Evolutionary conservation across 2,888 invertebrate species (phyloP), one percentile per base, ranked within the genome.

Genomic region (Pharmacophagus antenor): DNA sequence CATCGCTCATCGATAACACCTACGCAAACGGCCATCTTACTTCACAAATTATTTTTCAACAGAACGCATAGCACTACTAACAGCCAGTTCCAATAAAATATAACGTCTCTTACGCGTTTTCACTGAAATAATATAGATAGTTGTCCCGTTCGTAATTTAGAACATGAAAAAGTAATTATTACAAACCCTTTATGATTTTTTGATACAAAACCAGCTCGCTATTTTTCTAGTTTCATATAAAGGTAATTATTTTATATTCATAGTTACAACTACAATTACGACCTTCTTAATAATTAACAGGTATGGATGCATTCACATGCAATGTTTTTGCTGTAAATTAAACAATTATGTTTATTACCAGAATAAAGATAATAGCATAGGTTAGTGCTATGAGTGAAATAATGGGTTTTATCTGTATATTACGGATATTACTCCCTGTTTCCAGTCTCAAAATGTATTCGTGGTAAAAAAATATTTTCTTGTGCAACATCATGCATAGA

Each of bases 1-100:
- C 97, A 92, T 97, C 97, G 92, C 96, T 96, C 96, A 97, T 96
- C 85, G 97, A 96, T 94, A 97, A 92, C 82, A 96, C 96, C 97
- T 97, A 89, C 49, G 21, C 54, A 41, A 31, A 46, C 44, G 7
- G 25, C 47, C 47, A 42, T 58, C 17, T 51, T 60, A 41, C 12
- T 17, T 51, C 41, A 51, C 23, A 23, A 20, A 42, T 47, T 52
- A 25, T 48, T 56, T 52, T 47, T 56, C 52, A 25, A 44, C 41
- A 25, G 21, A 47, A 56, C 27, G 17, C 15, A 41, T 20, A 47
- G 2, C 23, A 46, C 18, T 22, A 6, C 7, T 17, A 52, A 41
- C 61, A 41, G 61, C 56, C 61, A 61, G 61, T 47, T 22, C 21
- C 51, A 52, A 56, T 37, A 27, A 22, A 61, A 52, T 60, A n/a